Percentiles rank a stretch among this genome's conserved stretches.
Evolutionary conservation across 2,113 vertebrate genomes (phyloP).

Genomic region (Sitta europaea): DNA sequence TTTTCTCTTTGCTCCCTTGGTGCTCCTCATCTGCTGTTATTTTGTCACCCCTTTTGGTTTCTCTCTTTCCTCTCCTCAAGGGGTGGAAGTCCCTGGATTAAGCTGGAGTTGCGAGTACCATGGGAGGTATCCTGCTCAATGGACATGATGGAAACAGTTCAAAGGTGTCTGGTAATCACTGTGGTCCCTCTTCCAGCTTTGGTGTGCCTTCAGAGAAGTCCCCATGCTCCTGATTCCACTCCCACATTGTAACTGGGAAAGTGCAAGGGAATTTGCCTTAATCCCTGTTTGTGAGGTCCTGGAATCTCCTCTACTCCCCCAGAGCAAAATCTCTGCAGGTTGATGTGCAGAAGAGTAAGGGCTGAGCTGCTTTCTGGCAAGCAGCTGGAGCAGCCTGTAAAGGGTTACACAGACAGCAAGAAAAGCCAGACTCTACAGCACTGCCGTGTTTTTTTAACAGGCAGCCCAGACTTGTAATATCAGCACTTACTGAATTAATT

Average conservation of each 20-base stretch:
- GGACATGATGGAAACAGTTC: fast-evolving
- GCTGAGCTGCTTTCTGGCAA: background rate
- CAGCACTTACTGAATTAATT: slow-evolving; percentile 63
- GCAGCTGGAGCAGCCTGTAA: background rate
- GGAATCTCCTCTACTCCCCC: background rate
- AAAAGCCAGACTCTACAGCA: background rate
- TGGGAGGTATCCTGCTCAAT: fast-evolving
- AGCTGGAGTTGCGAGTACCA: background rate
- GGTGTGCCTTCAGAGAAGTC: background rate
- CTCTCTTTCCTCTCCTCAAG: background rate
- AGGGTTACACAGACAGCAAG: background rate
- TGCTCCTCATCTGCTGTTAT: background rate
- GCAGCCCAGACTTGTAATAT: slow-evolving; percentile 40
- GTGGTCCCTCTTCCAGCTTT: background rate
- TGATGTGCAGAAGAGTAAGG: background rate
- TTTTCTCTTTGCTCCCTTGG: background rate
- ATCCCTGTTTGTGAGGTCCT: background rate
- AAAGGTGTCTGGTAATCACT: background rate
- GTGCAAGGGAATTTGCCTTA: background rate
- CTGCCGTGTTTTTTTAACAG: background rate
- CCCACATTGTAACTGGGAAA: fast-evolving
- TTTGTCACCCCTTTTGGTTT: background rate
- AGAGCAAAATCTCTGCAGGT: background rate
- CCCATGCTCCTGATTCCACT: background rate
- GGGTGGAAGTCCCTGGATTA: background rate